Conservation (phyloP, 2,113 vertebrate genomes). For the Nansenia antarctica region DNA sequence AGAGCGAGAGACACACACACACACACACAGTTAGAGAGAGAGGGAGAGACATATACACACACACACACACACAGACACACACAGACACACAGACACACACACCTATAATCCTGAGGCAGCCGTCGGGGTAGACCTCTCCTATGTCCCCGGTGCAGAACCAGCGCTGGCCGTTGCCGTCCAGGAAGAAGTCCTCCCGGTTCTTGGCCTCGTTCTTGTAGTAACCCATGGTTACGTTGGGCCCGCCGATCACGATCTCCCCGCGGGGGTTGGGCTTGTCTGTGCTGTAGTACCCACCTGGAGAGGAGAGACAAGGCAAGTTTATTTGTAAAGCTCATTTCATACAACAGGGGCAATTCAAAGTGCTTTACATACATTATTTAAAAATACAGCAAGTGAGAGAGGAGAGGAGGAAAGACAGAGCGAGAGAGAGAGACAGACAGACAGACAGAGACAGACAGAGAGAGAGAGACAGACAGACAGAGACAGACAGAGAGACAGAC, state of each 20-base stretch:
- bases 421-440: too few species aligned
- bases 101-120: constrained; percentile 98
- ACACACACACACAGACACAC: constrained; percentile 27
- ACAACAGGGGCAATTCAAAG: too few species aligned
- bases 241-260: constrained; percentile 94
- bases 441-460: too few species aligned
- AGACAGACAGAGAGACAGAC: too few species aligned
- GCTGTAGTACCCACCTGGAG: constrained; percentile 89
- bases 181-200: constrained; percentile 86
- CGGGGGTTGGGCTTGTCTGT: constrained; percentile 91
- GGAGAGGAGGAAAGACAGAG: too few species aligned
- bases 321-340: neutral
- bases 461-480: too few species aligned
- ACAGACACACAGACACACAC: constrained; percentile 73
- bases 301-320: neutral
- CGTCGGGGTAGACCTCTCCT: constrained; percentile 90
- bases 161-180: constrained; percentile 86
- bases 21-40: neutral
- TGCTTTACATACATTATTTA: too few species aligned
- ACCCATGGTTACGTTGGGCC: constrained; percentile 91
- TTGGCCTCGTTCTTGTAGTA: constrained; percentile 91
- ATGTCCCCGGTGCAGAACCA: constrained; percentile 98
- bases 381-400: too few species aligned
- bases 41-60: too few species aligned
- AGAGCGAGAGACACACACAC: too few species aligned